These are phyloP conservation scores for Cinclus cinclus DNA, from an alignment of 2,113 vertebrate genomes.

Conservation along the genomic window DNA sequence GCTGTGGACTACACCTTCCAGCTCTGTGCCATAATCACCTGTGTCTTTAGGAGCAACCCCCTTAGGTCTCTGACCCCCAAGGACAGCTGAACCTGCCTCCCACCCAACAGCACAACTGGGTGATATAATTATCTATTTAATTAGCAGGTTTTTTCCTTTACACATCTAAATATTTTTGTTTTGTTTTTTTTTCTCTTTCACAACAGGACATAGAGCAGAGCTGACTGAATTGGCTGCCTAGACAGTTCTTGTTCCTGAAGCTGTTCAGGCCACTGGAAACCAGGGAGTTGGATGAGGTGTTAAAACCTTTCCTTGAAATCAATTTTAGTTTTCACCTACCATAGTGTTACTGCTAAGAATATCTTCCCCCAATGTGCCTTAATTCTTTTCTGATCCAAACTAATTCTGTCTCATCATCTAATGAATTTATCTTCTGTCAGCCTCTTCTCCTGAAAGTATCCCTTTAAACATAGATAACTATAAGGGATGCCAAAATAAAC, in stretches of 20 bases:
- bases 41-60: background rate
- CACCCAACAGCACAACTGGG: background rate
- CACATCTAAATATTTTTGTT: background rate
- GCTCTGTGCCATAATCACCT: fast-evolving
- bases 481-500: background rate
- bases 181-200: background rate
- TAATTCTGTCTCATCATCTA: background rate
- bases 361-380: background rate
- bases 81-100: background rate
- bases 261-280: background rate
- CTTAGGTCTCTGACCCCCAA: background rate
- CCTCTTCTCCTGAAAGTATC: background rate
- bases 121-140: background rate
- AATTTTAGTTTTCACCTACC: background rate
- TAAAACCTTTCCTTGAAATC: background rate
- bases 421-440: background rate
- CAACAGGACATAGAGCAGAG: background rate
- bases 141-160: background rate
- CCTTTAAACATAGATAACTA: background rate
- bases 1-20: background rate
- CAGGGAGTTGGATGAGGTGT: background rate
- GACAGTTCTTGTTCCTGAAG: background rate
- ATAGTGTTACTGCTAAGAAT: background rate
- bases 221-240: background rate
- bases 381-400: background rate